Percentiles rank a stretch among this genome's conserved stretches.
Conservation (phyloP, 2,888 invertebrate genomes). For the Cosmia trapezina region DNA sequence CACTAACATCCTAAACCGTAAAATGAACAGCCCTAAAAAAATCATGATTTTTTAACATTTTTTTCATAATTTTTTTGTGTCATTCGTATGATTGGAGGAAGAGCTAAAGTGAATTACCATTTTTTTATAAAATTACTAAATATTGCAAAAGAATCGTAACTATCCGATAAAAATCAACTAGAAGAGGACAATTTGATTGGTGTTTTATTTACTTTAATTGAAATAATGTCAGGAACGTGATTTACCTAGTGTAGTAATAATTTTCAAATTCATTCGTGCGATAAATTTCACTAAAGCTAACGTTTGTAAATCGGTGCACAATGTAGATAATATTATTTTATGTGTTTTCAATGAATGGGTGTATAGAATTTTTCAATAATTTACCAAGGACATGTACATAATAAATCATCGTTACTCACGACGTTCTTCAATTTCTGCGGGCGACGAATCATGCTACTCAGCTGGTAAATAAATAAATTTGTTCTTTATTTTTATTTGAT, state of each 20-base stretch:
- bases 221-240: slow-evolving; percentile 51
- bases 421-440: slow-evolving; percentile 84
- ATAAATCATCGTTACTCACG: slow-evolving; percentile 84
- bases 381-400: slow-evolving; percentile 89
- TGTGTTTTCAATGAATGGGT: slow-evolving; percentile 81
- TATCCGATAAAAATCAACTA: slow-evolving; percentile 10
- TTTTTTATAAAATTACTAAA: slow-evolving; percentile 32
- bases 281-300: slow-evolving; percentile 62
- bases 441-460: slow-evolving; percentile 84
- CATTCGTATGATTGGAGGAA: slow-evolving; percentile 48
- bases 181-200: slow-evolving; percentile 37
- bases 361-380: slow-evolving; percentile 79
- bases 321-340: slow-evolving; percentile 69
- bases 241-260: slow-evolving; percentile 47
- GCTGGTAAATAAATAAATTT: slow-evolving; percentile 78
- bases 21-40: slow-evolving; percentile 63
- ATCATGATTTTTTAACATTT: slow-evolving; percentile 63
- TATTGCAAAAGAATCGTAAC: slow-evolving; percentile 9
- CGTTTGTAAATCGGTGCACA: slow-evolving; percentile 66
- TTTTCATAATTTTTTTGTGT: slow-evolving; percentile 68
- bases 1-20: slow-evolving; percentile 42
- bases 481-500: slow-evolving; percentile 5
- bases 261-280: slow-evolving; percentile 65
- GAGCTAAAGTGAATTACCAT: slow-evolving; percentile 33
- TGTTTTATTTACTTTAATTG: slow-evolving; percentile 55